Evolutionary conservation across 1,140 invertebrate genomes (phyloP).

Genomic region (Neodiprion fabricii): DNA sequence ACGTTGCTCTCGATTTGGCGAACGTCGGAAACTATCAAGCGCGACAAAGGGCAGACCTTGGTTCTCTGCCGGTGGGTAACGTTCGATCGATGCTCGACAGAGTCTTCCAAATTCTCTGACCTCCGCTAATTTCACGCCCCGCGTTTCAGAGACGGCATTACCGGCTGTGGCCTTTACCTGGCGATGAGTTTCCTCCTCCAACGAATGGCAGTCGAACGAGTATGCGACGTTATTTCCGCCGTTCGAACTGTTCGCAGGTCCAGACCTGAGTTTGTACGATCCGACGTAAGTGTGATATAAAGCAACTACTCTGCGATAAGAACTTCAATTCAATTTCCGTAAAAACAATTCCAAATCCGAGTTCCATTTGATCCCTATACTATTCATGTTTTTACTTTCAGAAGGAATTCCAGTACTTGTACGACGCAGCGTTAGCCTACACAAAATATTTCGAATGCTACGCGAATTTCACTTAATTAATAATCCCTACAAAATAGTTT

Average conservation of each 20-base stretch:
- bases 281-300: neutral
- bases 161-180: neutral
- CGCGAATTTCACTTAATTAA: neutral
- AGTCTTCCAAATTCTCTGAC: too few species aligned
- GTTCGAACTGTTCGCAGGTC: neutral
- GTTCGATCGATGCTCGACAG: too few species aligned
- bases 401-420: neutral
- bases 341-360: too few species aligned
- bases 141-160: neutral
- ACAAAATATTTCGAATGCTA: neutral
- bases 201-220: neutral
- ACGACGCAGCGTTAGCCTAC: neutral
- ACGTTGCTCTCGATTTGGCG: constrained; percentile 37
- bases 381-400: neutral
- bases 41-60: constrained; percentile 30
- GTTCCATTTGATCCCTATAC: too few species aligned
- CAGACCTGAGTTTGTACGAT: neutral
- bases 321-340: too few species aligned
- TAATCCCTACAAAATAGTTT: neutral
- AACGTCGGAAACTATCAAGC: constrained; percentile 33
- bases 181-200: neutral
- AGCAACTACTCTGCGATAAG: too few species aligned
- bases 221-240: neutral
- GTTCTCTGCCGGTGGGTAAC: constrained; percentile 40
- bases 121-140: neutral